Conservation (phyloP, 2,888 invertebrate species). For the Arge pagana region DNA sequence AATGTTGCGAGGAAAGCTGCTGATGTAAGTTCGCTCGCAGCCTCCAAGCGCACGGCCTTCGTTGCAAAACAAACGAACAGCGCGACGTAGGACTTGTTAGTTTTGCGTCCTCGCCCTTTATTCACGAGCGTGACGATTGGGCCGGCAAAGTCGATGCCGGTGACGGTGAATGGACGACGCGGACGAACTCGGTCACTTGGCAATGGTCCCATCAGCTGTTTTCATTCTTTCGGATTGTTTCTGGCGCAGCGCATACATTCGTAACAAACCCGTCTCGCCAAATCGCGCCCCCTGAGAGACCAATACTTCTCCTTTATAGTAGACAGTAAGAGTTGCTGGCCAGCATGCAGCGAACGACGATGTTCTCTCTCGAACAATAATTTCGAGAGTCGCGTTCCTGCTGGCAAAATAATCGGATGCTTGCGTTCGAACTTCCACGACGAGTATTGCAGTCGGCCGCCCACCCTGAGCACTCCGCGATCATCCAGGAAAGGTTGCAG, state of each 20-base stretch:
- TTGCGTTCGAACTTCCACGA: conserved; percentile 12
- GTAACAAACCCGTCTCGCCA: conserved; percentile 8
- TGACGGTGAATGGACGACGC: neutral
- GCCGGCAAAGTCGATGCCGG: conserved; percentile 10
- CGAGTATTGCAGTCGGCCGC: conserved; percentile 37
- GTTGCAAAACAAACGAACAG: conserved; percentile 1
- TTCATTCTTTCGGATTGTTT: conserved; percentile 1
- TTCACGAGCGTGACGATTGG: neutral
- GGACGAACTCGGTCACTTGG: neutral
- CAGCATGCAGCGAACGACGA: conserved; percentile 4
- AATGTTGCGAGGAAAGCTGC: neutral
- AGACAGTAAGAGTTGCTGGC: conserved; percentile 18
- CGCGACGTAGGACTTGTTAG: neutral
- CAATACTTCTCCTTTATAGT: conserved; percentile 12
- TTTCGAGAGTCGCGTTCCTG: conserved; percentile 22
- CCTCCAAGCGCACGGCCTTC: conserved; percentile 3
- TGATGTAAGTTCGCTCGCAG: neutral
- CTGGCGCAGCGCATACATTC: conserved; percentile 20
- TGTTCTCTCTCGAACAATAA: conserved; percentile 9
- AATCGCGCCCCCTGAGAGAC: conserved; percentile 21
- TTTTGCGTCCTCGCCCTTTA: neutral
- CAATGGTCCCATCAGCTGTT: conserved; percentile 23
- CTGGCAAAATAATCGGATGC: conserved; percentile 40
- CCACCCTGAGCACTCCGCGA: conserved; percentile 37
- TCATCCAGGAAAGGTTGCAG: conserved; percentile 33